Base-by-base conservation (phyloP, 1,140 invertebrate genomes). In the Mercenaria mercenaria region DNA sequence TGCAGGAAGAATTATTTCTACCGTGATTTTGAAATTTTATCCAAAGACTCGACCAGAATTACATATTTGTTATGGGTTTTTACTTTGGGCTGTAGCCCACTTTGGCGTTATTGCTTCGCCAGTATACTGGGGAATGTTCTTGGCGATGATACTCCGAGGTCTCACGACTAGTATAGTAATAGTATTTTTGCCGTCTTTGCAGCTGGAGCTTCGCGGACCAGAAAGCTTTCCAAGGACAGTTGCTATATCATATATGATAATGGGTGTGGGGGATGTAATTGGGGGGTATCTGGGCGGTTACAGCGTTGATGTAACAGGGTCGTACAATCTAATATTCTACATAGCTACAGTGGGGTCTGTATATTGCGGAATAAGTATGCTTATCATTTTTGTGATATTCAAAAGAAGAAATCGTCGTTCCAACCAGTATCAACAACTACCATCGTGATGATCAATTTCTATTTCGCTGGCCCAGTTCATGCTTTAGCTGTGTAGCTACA, bases 291-390 rank as follows among this genome's bases (percentile, higher is more conserved):
- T 74, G 0, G 83, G 83, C 8, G 83, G 83, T 3, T 85, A 74
- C 69, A 76, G 39, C 47, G 43, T 26, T 10, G 83, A 85, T 32
- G 69, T 76, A 34, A 74, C 83, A 69, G 83, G 83, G 1, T 52
- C 59, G 1, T 85, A 85, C 34, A 69, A 85, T n/a, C 23, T 85
- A 10, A 85, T 85, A 85, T 85, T 74, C 23, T 85, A 74, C 43
- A 74, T 74, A 47, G 83, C 83, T 20, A 41, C 83, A 34, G 83
- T 23, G 11, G 15, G n/a, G n/a, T 52, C 23, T 52, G 37, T 85
- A 1, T 56, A 52, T 32, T 41, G 64, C 47, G 81, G 43, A 29
- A 15, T 84, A 15, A 61, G 34, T 39, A 41, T 61, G 37, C 1
- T 37, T 23, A 56, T 81, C 15, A 81, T 81, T 34, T 37, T 23